These are phyloP conservation scores for Micoletzkya japonica DNA, from an alignment of 2,888 invertebrate genomes.

Conservation along the genomic window DNA sequence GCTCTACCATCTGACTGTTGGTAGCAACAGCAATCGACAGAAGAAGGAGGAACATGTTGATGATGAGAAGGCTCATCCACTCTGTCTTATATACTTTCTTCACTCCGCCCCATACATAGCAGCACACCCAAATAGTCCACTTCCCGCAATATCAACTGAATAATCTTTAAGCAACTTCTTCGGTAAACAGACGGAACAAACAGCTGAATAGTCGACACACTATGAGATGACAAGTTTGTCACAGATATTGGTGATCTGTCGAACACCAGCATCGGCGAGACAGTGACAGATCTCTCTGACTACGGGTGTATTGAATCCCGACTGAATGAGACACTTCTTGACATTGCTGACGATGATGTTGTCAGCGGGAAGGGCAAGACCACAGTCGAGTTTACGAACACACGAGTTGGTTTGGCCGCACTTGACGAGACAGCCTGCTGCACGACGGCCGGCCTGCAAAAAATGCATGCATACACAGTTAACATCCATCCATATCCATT, in stretches of 20 bases:
- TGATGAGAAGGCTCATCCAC: too few species aligned
- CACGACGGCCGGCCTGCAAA: neutral
- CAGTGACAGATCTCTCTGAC: conserved; percentile 55
- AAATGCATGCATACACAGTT: neutral
- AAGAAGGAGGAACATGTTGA: neutral
- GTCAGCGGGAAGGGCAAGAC: conserved; percentile 17
- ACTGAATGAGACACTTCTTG: conserved; percentile 46
- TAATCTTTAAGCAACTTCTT: neutral
- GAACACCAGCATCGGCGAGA: conserved; percentile 47
- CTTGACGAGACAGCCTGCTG: conserved; percentile 5
- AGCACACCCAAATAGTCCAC: neutral
- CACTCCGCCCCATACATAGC: neutral
- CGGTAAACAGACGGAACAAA: too few species aligned
- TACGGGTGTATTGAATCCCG: conserved; percentile 54
- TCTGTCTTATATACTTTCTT: too few species aligned
- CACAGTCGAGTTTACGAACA: conserved; percentile 3
- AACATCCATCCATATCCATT: too few species aligned
- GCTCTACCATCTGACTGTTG: neutral
- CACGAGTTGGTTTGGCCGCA: conserved; percentile 5
- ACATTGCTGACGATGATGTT: conserved; percentile 3
- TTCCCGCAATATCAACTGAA: neutral
- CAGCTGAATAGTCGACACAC: neutral
- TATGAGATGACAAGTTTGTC: neutral
- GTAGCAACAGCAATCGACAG: neutral
- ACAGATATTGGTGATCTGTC: conserved; percentile 30